phyloP scores from a whole-genome alignment of 2,888 invertebrate genomes.

The Nematopogon swammerdamellus region DNA sequence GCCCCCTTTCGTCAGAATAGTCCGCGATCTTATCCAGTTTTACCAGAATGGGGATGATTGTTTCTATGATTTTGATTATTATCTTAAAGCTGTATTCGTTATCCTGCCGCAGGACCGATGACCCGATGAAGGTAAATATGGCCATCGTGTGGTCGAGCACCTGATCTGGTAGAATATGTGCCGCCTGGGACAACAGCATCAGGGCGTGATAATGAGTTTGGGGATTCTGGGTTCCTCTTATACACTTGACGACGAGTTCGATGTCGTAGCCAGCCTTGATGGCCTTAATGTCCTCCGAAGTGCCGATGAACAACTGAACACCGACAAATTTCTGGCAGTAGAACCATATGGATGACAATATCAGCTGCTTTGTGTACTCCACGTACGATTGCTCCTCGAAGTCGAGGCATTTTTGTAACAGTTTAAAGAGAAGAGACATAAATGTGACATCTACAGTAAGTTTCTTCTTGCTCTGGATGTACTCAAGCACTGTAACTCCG shows the following conservation, averaged over 20 bases:
- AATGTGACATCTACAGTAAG: constrained; percentile 63
- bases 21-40: constrained; percentile 38
- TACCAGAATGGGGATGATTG: constrained; percentile 82
- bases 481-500: constrained; percentile 77
- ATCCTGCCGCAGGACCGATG: constrained; percentile 87
- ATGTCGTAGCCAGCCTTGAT: constrained; percentile 60
- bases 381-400: constrained; percentile 78
- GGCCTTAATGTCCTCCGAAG: constrained; percentile 33
- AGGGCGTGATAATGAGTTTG: constrained; percentile 95
- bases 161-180: constrained; percentile 74
- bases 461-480: constrained; percentile 82
- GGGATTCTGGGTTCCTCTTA: constrained; percentile 87
- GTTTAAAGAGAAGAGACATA: constrained; percentile 72
- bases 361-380: constrained; percentile 87
- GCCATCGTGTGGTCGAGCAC: constrained; percentile 93
- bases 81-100: constrained; percentile 95
- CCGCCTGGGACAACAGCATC: constrained; percentile 75
- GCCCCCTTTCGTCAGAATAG: constrained; percentile 29
- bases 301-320: not conserved
- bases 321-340: constrained; percentile 60
- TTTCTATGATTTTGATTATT: constrained; percentile 85
- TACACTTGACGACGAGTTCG: constrained; percentile 81
- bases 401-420: constrained; percentile 74
- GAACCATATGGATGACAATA: constrained; percentile 73
- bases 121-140: constrained; percentile 97